Evolutionary conservation across 2,888 invertebrate genomes (phyloP).

Genomic region (Salpingus planirostris): DNA sequence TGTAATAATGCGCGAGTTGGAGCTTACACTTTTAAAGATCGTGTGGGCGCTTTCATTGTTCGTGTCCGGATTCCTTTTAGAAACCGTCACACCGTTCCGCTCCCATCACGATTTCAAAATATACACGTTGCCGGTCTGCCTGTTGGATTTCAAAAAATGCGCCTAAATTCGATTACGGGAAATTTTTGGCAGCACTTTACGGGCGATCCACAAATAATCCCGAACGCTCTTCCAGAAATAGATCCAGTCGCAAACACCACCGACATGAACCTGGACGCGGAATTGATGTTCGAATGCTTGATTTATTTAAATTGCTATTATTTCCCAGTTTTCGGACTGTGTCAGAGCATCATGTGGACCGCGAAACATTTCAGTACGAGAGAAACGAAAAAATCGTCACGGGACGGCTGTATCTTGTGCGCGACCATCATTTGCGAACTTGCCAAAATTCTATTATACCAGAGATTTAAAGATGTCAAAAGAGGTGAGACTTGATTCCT

Average conservation of each 20-base stretch:
- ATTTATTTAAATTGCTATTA: constrained; percentile 29
- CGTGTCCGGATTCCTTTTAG: too few relatives aligned
- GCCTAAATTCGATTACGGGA: too few relatives aligned
- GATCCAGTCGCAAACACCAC: neutral
- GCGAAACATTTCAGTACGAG: constrained; percentile 24
- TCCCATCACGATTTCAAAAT: too few relatives aligned
- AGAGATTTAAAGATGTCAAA: constrained; percentile 25
- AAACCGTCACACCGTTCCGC: too few relatives aligned
- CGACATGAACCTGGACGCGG: constrained; percentile 28
- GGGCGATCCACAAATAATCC: constrained; percentile 9
- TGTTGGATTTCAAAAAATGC: too few relatives aligned
- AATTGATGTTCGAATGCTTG: constrained; percentile 31
- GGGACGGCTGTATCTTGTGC: constrained; percentile 27
- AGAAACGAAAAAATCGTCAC: constrained; percentile 24
- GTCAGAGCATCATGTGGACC: constrained; percentile 26
- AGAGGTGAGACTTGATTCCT: constrained; percentile 24
- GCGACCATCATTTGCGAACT: constrained; percentile 23
- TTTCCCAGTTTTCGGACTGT: constrained; percentile 28
- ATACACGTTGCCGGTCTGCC: too few relatives aligned
- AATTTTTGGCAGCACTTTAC: too few relatives aligned
- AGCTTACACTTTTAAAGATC: too few relatives aligned
- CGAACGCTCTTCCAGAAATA: too few relatives aligned
- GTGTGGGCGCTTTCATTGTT: too few relatives aligned
- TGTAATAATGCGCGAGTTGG: too few relatives aligned
- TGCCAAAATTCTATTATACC: constrained; percentile 25